Conservation (phyloP, 2,888 invertebrate species). For the Eretmocerus hayati region DNA sequence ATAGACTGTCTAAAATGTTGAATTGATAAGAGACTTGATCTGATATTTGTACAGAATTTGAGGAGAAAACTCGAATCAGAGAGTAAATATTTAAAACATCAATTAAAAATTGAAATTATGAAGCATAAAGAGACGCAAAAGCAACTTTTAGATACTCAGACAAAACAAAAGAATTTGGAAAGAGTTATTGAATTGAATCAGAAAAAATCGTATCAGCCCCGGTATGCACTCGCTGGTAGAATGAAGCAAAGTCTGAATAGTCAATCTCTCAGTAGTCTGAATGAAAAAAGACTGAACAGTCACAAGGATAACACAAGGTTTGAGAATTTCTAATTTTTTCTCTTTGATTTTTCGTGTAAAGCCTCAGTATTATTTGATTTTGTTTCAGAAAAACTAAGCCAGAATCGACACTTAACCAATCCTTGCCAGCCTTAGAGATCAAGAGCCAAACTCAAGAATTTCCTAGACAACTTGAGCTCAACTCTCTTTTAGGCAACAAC, state of each 20-base stretch:
- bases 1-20: not conserved
- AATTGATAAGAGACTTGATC: slow-evolving; percentile 2
- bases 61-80: slow-evolving; percentile 66
- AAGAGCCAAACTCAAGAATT: too few relatives aligned
- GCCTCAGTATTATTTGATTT: too few relatives aligned
- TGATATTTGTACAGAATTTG: slow-evolving; percentile 47
- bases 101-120: slow-evolving; percentile 60
- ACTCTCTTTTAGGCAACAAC: too few relatives aligned
- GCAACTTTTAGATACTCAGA: slow-evolving; percentile 58
- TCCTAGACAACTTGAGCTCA: too few relatives aligned
- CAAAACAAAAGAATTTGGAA: slow-evolving; percentile 57
- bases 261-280: slow-evolving; percentile 38
- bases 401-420: too few relatives aligned
- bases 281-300: slow-evolving; percentile 21
- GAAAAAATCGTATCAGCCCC: slow-evolving; percentile 33
- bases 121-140: slow-evolving; percentile 66
- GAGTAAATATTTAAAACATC: slow-evolving; percentile 66
- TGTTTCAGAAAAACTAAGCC: too few relatives aligned
- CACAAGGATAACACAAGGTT: too few relatives aligned
- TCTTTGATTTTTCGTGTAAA: too few relatives aligned
- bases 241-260: slow-evolving; percentile 23
- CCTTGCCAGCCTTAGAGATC: too few relatives aligned
- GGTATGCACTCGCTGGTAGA: slow-evolving; percentile 22
- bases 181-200: slow-evolving; percentile 54
- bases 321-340: too few relatives aligned